phyloP scores from a whole-genome alignment of 2,888 invertebrate genomes.

The Meteorus colon region DNA sequence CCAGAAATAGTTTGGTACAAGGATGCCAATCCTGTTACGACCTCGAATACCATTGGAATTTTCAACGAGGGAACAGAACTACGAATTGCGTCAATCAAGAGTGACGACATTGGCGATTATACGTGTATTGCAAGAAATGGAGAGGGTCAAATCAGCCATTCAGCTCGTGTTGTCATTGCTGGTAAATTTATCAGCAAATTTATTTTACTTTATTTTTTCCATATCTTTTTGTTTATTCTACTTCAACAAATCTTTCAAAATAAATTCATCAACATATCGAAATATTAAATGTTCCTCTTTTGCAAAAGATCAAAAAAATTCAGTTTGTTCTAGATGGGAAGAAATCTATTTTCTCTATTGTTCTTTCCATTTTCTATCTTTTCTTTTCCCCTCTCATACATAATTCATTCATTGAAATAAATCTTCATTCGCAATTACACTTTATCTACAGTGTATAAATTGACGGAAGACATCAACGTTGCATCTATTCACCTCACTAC shows the following conservation, averaged over 20 bases:
- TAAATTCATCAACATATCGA: no score
- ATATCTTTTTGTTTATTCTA: background rate
- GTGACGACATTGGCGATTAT: slow-evolving; percentile 97
- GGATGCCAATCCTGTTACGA: slow-evolving; percentile 92
- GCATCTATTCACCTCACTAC: background rate
- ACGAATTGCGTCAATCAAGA: slow-evolving; percentile 92
- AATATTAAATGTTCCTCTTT: no score
- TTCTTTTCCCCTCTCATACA: background rate
- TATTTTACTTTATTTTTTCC: background rate
- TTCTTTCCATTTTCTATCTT: background rate
- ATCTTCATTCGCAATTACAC: slow-evolving; percentile 3
- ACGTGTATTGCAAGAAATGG: slow-evolving; percentile 96
- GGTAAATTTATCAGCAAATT: slow-evolving; percentile 73
- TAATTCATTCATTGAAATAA: background rate
- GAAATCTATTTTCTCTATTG: background rate
- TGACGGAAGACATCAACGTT: slow-evolving; percentile 5
- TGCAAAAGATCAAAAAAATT: no score
- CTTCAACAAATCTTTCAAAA: no score
- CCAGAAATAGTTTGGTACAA: slow-evolving; percentile 98
- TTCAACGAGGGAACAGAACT: slow-evolving; percentile 96
- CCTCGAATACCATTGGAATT: slow-evolving; percentile 90
- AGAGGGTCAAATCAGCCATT: slow-evolving; percentile 96
- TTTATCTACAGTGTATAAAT: background rate
- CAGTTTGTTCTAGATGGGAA: no score
- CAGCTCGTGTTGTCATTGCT: slow-evolving; percentile 96